A percentile compares a stretch with the other conserved stretches of the same genome.
These are phyloP conservation scores for Polietes domitor DNA, from an alignment of 2,888 invertebrate genomes.

Conservation along the genomic window DNA sequence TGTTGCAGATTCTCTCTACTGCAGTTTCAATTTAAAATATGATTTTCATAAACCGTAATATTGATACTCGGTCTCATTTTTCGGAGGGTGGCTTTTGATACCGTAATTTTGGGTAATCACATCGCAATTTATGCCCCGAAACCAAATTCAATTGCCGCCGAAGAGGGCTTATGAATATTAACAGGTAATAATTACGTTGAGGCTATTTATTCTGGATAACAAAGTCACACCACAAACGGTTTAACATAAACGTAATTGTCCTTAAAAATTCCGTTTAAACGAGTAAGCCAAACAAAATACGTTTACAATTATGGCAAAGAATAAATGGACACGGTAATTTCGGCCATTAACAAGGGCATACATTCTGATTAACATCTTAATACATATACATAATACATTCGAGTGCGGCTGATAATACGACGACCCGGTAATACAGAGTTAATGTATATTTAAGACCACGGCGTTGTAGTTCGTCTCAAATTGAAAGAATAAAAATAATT, in stretches of 20 bases:
- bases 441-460: no score
- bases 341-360: not conserved
- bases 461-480: no score
- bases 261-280: not conserved
- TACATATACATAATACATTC: no score
- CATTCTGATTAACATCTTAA: no score
- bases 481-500: no score
- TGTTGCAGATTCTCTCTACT: constrained; percentile 46
- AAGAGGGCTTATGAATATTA: constrained; percentile 35
- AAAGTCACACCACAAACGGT: constrained; percentile 8
- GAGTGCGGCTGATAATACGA: no score
- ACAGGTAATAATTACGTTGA: constrained; percentile 22
- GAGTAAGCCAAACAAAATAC: not conserved
- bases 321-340: not conserved
- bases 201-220: constrained; percentile 16
- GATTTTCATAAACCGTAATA: constrained; percentile 31
- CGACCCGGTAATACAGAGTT: no score
- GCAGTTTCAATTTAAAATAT: constrained; percentile 49
- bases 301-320: not conserved
- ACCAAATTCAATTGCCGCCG: constrained; percentile 59
- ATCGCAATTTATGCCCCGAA: constrained; percentile 62
- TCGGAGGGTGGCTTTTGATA: constrained; percentile 54
- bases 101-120: constrained; percentile 64
- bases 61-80: constrained; percentile 24
- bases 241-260: constrained; percentile 21